A percentile compares a stretch with the other conserved stretches of the same genome.
Conservation (phyloP, 2,888 invertebrate species). For the Tetramorium bicarinatum region DNA sequence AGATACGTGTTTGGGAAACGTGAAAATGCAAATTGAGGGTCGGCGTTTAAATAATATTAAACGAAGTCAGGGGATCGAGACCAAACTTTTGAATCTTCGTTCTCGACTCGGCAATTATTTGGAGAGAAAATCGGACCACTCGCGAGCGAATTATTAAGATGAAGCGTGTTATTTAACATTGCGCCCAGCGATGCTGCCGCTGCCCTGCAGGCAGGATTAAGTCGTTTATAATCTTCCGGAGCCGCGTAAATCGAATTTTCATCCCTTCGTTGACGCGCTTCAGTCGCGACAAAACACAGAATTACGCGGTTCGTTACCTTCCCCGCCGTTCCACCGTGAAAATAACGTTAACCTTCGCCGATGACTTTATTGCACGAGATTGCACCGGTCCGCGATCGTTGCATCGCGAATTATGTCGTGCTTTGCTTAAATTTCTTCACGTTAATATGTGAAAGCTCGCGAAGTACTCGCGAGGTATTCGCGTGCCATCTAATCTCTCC, state of each 20-base stretch:
- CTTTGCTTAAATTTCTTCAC: conserved; percentile 15
- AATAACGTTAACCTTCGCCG: conserved; percentile 45
- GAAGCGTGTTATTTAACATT: conserved; percentile 33
- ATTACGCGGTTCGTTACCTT: conserved; percentile 48
- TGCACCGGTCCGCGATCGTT: not conserved
- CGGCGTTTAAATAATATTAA: conserved; percentile 15
- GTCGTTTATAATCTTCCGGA: conserved; percentile 52
- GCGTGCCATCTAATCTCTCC: not conserved
- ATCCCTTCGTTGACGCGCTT: conserved; percentile 42
- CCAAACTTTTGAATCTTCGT: not conserved
- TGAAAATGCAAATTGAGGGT: not conserved
- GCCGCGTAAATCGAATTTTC: conserved; percentile 43
- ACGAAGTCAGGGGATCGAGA: not conserved
- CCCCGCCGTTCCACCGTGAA: conserved; percentile 18
- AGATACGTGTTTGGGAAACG: not conserved
- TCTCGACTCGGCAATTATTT: not conserved
- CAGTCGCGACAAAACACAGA: conserved; percentile 45
- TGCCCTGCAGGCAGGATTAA: conserved; percentile 41
- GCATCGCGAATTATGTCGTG: conserved; percentile 17
- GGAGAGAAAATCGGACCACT: conserved; percentile 15
- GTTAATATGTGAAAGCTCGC: not conserved
- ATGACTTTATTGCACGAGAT: conserved; percentile 26
- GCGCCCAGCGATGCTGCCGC: not conserved
- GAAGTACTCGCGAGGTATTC: not conserved
- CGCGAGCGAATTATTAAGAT: conserved; percentile 40